A percentile compares a stretch with the other conserved stretches of the same genome.
These are phyloP conservation scores for Drosophila lacertosa DNA, from an alignment of 1,140 invertebrate species.

Conservation along the genomic window DNA sequence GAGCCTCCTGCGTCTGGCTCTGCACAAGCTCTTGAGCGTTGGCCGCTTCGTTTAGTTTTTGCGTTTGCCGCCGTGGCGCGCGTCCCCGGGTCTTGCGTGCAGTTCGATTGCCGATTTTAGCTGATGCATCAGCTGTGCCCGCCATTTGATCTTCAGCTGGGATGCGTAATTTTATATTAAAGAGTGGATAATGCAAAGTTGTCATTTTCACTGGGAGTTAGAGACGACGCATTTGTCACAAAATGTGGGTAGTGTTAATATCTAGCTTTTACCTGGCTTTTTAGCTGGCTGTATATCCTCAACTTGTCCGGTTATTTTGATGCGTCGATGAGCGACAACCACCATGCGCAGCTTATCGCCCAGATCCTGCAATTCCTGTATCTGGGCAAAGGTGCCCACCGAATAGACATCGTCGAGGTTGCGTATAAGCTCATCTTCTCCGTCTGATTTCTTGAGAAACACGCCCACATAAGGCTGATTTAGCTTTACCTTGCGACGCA, in stretches of 20 bases:
- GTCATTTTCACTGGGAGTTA: conserved; percentile 82
- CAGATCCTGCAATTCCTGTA: conserved; percentile 98
- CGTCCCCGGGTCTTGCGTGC: conserved; percentile 84
- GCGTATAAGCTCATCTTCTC: conserved; percentile 94
- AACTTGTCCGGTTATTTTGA: conserved; percentile 91
- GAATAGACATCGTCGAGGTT: conserved; percentile 94
- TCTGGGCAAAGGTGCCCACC: conserved; percentile 98
- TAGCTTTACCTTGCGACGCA: conserved; percentile 96
- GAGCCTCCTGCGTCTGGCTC: conserved; percentile 48
- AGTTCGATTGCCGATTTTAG: conserved; percentile 76
- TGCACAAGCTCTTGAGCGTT: conserved; percentile 41
- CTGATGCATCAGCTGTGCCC: conserved; percentile 11
- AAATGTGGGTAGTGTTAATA: conserved; percentile 43
- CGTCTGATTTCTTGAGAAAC: conserved; percentile 97
- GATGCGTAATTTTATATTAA: conserved; percentile 84
- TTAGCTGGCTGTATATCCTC: conserved; percentile 87
- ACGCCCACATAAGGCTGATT: conserved; percentile 99
- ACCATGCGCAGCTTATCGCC: conserved; percentile 96
- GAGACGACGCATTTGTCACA: conserved; percentile 60
- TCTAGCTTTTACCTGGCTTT: conserved; percentile 69
- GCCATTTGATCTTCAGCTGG: conserved; percentile 82
- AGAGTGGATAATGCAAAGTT: conserved; percentile 84
- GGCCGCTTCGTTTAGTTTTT: conserved; percentile 30
- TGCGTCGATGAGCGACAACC: conserved; percentile 96
- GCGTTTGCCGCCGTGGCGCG: conserved; percentile 16